Conservation (phyloP, 1,140 invertebrate genomes). For the Cepaea nemoralis region DNA sequence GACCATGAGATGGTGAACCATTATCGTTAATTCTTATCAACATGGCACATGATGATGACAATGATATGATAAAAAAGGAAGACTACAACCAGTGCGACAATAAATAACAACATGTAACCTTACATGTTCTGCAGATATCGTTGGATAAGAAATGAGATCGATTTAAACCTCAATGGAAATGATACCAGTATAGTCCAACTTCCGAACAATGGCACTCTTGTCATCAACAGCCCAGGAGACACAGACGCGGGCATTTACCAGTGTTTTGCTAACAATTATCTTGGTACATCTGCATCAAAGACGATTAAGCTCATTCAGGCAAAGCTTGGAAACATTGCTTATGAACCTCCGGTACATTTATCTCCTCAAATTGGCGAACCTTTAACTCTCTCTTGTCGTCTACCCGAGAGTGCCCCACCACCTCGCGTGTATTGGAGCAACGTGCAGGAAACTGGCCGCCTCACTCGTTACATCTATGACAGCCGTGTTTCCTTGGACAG, state of each 20-base stretch:
- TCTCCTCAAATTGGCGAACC: conserved; percentile 46
- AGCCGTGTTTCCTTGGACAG: conserved; percentile 65
- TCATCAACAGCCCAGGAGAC: conserved; percentile 87
- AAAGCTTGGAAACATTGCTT: conserved; percentile 53
- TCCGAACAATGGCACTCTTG: conserved; percentile 89
- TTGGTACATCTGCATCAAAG: conserved; percentile 78
- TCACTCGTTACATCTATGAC: conserved; percentile 57
- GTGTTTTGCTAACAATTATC: conserved; percentile 95
- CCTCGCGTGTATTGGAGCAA: conserved; percentile 63
- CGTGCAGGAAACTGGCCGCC: conserved; percentile 47
- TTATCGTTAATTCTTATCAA: too few species aligned
- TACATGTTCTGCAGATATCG: conserved; percentile 82
- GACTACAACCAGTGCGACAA: too few species aligned
- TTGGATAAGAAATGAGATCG: conserved; percentile 96
- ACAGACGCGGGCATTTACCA: conserved; percentile 95
- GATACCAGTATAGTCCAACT: conserved; percentile 94
- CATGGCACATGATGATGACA: too few species aligned
- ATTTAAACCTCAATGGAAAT: conserved; percentile 77
- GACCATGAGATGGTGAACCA: too few species aligned
- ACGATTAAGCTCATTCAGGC: conserved; percentile 58
- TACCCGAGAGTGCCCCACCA: conserved; percentile 64
- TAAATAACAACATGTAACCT: too few species aligned
- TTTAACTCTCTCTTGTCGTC: conserved; percentile 57
- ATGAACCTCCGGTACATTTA: not conserved
- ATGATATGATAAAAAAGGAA: too few species aligned